Base-by-base conservation (phyloP, 1,140 invertebrate species). In the Euwallacea similis region DNA sequence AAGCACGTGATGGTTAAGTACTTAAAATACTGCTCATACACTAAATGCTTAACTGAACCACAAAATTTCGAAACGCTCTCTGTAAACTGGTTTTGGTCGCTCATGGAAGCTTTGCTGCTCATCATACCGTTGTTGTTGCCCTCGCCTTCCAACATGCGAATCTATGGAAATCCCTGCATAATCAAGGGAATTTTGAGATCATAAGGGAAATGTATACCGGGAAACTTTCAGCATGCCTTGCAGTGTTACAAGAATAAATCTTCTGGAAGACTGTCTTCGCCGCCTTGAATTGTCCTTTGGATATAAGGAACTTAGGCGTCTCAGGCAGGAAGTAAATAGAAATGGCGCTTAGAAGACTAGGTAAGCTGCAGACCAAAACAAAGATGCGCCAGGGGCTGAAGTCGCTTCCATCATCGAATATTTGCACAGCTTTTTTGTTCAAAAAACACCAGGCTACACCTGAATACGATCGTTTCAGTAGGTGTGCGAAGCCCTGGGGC, bases 301-400 rank as follows among this genome's bases (percentile, higher is more conserved):
- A 88, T 85, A 95, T 90, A 0, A 93, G 81, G 79, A 90, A 94
- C 79, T 93, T 93, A 2, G 93, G 93, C 75, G 91, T 94, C 80
- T 95, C 93, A 0, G 91, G 89, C 6, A 93, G 84, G 74, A 89
- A 90, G 63, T 86, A 83, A 56, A 93, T 85, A 0, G 86, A 80
- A 7, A 87, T 54, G 0, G 86, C 86, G 7, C 89, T 88, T 2
- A 90, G 69, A 0, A 93, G 75, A 42, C 88, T 88, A 6, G 92
- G 90, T 42, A 93, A 42, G 0, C 88, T 88, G 66, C 88, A 87
- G 0, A 86, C 74, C 6, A 89, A 83, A 0, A 94, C 82, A 80
- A 91, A 94, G 10, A 94, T 83, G 65, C 93, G 87, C 93, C 93
- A 95, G 0, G 89, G 89, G 78, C 86, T 81, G 7, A 87, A 81